Conservation (phyloP, 2,888 invertebrate genomes). For the Galerucella pusilla region DNA sequence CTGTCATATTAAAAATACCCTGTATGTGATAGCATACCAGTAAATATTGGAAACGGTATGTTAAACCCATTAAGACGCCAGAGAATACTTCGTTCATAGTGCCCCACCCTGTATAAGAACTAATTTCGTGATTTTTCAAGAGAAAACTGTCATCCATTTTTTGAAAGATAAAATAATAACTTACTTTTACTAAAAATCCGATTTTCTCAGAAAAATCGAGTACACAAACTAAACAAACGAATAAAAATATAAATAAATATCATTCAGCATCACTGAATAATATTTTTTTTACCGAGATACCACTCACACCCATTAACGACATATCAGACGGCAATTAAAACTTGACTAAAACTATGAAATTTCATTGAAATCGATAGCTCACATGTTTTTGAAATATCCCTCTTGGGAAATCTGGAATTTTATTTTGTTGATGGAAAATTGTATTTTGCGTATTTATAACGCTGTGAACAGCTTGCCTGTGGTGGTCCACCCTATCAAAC, state of each 20-base stretch:
- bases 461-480: neutral
- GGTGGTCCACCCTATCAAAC: neutral
- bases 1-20: no score
- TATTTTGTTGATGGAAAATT: constrained; percentile 27
- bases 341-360: constrained; percentile 18
- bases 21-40: no score
- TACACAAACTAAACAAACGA: no score
- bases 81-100: no score
- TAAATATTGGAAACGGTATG: no score
- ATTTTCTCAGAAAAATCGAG: no score
- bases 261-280: neutral
- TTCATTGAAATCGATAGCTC: constrained; percentile 37
- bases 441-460: constrained; percentile 9
- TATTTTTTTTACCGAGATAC: neutral
- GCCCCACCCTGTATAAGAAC: no score
- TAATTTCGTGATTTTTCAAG: no score
- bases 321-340: constrained; percentile 26
- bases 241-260: neutral
- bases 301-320: constrained; percentile 8
- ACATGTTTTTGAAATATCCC: constrained; percentile 25
- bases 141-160: no score
- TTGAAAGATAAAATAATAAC: no score
- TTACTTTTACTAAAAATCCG: no score
- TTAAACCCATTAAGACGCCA: no score
- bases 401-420: constrained; percentile 40